phyloP scores from a whole-genome alignment of 2,113 vertebrate genomes.

The Rhinolophus ferrumequinum region DNA sequence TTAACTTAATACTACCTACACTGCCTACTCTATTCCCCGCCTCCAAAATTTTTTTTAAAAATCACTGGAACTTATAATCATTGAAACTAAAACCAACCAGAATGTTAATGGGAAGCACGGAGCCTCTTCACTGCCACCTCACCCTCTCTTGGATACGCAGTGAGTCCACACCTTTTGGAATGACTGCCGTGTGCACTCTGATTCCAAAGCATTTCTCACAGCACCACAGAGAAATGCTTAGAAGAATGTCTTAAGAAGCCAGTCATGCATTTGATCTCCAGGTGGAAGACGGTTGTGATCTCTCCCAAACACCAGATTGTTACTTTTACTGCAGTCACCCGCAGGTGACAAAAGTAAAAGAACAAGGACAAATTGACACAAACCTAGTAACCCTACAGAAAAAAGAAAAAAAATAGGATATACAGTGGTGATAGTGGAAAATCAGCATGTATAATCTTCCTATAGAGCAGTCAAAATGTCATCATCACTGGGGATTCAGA shows the following conservation, averaged over 20 bases:
- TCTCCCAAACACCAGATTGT: neutral
- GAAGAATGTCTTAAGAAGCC: neutral
- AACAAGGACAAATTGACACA: neutral
- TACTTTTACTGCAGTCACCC: neutral
- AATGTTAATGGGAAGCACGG: neutral
- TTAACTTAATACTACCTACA: neutral
- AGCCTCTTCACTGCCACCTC: neutral
- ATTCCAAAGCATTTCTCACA: neutral
- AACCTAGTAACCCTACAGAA: neutral
- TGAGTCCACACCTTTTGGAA: neutral
- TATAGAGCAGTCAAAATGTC: neutral
- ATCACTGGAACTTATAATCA: neutral
- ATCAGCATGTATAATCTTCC: neutral
- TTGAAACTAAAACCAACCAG: neutral
- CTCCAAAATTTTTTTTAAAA: neutral
- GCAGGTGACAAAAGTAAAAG: constrained; percentile 1
- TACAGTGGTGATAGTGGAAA: neutral
- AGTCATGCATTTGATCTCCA: neutral
- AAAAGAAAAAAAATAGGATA: neutral
- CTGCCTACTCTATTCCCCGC: neutral
- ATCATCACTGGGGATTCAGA: neutral
- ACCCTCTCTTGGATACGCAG: neutral
- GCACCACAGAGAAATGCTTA: neutral
- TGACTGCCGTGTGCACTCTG: neutral
- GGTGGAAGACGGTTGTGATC: neutral